Conservation (phyloP, 2,113 vertebrate species). For the Pituophis catenifer region DNA sequence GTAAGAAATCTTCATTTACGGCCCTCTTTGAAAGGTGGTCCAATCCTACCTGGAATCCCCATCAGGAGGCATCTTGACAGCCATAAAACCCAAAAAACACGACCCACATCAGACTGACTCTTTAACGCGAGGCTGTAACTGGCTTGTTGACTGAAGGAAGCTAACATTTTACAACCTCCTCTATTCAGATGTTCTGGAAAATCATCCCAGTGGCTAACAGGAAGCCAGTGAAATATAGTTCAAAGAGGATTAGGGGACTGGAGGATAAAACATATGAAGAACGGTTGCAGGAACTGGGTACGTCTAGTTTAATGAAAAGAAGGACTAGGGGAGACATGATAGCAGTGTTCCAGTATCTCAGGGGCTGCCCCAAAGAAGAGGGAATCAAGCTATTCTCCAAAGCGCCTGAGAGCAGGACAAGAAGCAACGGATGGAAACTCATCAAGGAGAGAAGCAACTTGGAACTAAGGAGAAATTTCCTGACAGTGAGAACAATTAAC, state of each 20-base stretch:
- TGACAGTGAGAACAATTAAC: too few relatives aligned
- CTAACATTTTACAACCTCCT: constrained; percentile 38
- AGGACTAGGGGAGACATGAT: too few relatives aligned
- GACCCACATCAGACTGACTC: constrained; percentile 23
- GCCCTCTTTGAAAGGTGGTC: not conserved
- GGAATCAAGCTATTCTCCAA: too few relatives aligned
- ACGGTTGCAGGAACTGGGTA: not conserved
- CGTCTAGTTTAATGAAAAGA: too few relatives aligned
- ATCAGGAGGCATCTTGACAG: constrained; percentile 17
- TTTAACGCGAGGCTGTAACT: constrained; percentile 16
- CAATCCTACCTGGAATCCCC: constrained; percentile 27
- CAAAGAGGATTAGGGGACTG: not conserved
- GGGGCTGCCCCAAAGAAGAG: too few relatives aligned
- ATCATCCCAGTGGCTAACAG: constrained; percentile 36
- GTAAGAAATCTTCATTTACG: constrained; percentile 21
- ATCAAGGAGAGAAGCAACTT: too few relatives aligned
- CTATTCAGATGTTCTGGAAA: constrained; percentile 26
- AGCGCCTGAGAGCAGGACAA: too few relatives aligned
- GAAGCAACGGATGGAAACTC: too few relatives aligned
- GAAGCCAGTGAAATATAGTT: constrained; percentile 15
- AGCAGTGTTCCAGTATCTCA: too few relatives aligned
- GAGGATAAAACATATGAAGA: not conserved
- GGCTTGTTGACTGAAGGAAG: constrained; percentile 40
- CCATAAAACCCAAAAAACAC: not conserved
- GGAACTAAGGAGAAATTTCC: too few relatives aligned